Evolutionary conservation across 1,140 invertebrate species (phyloP), one percentile per base, ranked within the genome.

Genomic region (Aleiodes sp.): DNA sequence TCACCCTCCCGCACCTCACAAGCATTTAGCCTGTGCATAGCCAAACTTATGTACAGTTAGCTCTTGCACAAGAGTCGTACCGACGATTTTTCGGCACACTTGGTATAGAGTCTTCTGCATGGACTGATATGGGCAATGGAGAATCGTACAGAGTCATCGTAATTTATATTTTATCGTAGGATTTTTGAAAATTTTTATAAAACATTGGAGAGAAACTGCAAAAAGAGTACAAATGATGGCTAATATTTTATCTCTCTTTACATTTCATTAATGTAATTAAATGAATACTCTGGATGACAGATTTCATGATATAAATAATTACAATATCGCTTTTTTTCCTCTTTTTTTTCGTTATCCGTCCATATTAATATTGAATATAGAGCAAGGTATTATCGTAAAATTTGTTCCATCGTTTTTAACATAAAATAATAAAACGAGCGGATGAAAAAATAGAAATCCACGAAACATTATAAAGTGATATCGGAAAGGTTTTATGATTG

Each of bases 1-100:
- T 75, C 70, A 65, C 28, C 35, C 35, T 24, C 56, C n/a, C 61
- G 14, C 56, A 7, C 70, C 66, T 60, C 70, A 75, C 68, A 75
- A 70, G 74, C 78, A 80, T 82, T 84, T 83, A 82, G 76, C 75
- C 75, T 75, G 74, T 77, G 77, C 83, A 80, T 82, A 82, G 81
- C 78, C 80, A 79, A 84, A 84, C 80, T 84, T 84, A 78, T 81
- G 78, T 81, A 83, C 80, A 80, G 79, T 83, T 84, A 80, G 72
- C 78, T 77, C 74, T 16, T 75, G 75, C 78, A 76, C 79, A 76
- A 72, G 79, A 24, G 78, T 73, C 67, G 70, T 78, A 68, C 46
- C 73, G 74, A 70, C 70, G 70, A 78, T 78, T 79, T 79, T 80
- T 78, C 75, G 73, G 64, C 70, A 19, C 35, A 4, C 3, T 6